A percentile compares a stretch with the other conserved stretches of the same genome.
Conservation (phyloP, 2,113 vertebrate genomes). For the Bagarius yarrelli region DNA sequence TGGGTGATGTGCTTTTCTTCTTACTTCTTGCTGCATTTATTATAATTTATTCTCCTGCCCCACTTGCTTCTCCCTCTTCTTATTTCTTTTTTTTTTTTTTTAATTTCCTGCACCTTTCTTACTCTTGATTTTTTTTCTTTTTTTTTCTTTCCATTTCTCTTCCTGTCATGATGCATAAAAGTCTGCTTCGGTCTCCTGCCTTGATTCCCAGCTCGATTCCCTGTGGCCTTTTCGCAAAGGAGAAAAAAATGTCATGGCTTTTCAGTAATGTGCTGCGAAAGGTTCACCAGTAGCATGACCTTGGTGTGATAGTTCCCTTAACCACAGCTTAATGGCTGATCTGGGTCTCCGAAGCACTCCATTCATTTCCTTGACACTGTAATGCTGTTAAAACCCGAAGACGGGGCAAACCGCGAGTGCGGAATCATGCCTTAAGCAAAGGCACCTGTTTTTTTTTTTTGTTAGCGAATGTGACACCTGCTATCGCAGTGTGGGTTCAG, state of each 20-base stretch:
- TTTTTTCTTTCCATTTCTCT: constrained; percentile 52
- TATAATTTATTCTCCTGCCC: no score
- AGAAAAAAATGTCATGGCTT: constrained; percentile 39
- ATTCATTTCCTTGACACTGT: constrained; percentile 12
- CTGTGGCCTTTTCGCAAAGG: constrained; percentile 13
- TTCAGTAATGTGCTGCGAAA: constrained; percentile 33
- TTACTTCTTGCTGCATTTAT: background rate
- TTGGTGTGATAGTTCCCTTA: constrained; percentile 42
- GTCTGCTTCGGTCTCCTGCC: constrained; percentile 39
- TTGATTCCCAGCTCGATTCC: constrained; percentile 24
- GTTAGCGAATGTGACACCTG: constrained; percentile 30
- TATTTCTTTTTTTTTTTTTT: background rate
- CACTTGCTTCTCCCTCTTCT: background rate
- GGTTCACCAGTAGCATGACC: constrained; percentile 25
- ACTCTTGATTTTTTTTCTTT: constrained; percentile 21
- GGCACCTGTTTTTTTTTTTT: constrained; percentile 12
- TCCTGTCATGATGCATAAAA: constrained; percentile 38
- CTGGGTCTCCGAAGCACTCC: background rate
- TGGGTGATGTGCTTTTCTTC: background rate
- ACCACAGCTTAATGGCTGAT: background rate
- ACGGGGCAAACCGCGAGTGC: background rate
- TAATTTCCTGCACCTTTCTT: constrained; percentile 10
- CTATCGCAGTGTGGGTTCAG: constrained; percentile 14
- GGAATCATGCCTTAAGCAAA: background rate
- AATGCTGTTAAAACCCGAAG: constrained; percentile 18